Evolutionary conservation across 2,797 vertebrate genomes (phyloP), one percentile per base, ranked within the genome.

Genomic region (Megalops cyprinoides): DNA sequence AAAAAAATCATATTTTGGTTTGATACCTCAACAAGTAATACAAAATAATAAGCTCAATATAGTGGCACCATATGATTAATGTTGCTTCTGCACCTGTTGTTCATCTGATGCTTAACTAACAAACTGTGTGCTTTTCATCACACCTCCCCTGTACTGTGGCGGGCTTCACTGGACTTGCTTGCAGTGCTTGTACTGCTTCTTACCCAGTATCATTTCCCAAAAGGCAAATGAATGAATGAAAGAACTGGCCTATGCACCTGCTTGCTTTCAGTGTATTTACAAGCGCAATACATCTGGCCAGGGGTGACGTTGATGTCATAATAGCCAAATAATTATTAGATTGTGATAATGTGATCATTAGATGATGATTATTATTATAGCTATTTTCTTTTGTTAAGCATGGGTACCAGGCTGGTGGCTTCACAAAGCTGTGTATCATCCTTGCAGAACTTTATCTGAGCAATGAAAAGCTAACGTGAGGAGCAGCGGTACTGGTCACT

Each of bases 131-230:
- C 82, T 55, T 86, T 78, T 82, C 78, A 12, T 80, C 79, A 39
- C 39, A 46, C 4, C 46, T 46, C 1, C 20, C 60, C 60, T 25
- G 42, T 46, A 44, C 20, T 73, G 5, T 67, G 18, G n/a, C 34
- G 23, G 46, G 69, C 86, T 82, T 73, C 78, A 77, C 82, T 85
- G 83, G 82, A 82, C 85, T 74, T 74, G 87, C 89, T 82, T 90
- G 87, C 78, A 83, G 48, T 55, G n/a, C 18, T 49, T 28, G n/a
- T 62, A n/a, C 14, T 60, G 10, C n/a, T 25, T 62, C 28, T 53
- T 25, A 6, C 15, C 28, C 12, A 76, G 25, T 48, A 67, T 14
- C 25, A 74, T 49, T 48, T n/a, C 23, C 34, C 67, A 69, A 3
- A 42, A 42, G 48, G 9, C 23, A 48, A 74, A 46, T 39, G 4